Percentiles rank a stretch among this genome's conserved stretches.
These are phyloP conservation scores for Troides helena DNA, from an alignment of 2,888 invertebrate species.

Conservation along the genomic window DNA sequence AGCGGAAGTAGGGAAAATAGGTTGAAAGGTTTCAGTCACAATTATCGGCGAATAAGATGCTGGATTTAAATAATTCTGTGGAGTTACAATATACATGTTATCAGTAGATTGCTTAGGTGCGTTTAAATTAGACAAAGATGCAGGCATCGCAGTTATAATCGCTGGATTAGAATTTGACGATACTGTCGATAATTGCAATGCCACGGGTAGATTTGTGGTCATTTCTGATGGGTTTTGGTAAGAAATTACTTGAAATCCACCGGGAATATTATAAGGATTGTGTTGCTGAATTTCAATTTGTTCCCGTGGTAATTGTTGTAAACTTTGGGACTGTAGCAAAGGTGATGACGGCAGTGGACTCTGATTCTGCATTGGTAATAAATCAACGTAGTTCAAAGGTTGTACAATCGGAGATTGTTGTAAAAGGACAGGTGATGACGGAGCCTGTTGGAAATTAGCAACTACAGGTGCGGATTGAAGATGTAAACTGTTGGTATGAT, in stretches of 20 bases:
- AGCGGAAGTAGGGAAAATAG: neutral
- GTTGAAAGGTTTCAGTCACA: constrained; percentile 15
- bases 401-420: constrained; percentile 15
- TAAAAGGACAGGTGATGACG: constrained; percentile 2
- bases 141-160: constrained; percentile 21
- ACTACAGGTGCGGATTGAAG: neutral
- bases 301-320: constrained; percentile 9
- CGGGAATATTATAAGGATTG: constrained; percentile 17
- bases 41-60: constrained; percentile 25
- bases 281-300: constrained; percentile 20
- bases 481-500: neutral
- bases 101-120: constrained; percentile 14
- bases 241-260: constrained; percentile 22
- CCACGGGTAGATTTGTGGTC: neutral
- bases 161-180: constrained; percentile 29
- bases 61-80: constrained; percentile 25
- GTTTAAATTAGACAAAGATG: constrained; percentile 4
- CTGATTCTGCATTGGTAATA: neutral
- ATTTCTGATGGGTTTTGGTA: constrained; percentile 22
- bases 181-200: constrained; percentile 31
- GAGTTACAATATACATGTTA: constrained; percentile 15
- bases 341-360: constrained; percentile 10
- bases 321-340: constrained; percentile 7
- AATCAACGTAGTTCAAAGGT: constrained; percentile 18
- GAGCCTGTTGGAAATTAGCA: constrained; percentile 14